Conservation (phyloP, 2,113 vertebrate species). For the Ammospiza caudacuta region DNA sequence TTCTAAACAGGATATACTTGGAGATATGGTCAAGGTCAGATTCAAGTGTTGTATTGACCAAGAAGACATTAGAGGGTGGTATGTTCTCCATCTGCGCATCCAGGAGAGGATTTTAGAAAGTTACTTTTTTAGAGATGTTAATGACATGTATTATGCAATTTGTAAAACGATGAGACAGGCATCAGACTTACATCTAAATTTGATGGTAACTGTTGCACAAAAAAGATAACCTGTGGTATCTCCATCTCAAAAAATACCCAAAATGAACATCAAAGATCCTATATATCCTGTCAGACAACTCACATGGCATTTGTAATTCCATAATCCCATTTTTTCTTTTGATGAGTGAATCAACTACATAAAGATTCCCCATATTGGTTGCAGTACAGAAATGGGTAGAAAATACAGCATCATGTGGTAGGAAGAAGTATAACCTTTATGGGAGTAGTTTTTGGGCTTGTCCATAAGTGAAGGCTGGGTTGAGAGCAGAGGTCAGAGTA, state of each 20-base stretch:
- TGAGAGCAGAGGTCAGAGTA: neutral
- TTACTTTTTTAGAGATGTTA: neutral
- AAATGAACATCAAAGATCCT: neutral
- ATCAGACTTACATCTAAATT: neutral
- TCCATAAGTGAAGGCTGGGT: neutral
- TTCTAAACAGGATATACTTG: neutral
- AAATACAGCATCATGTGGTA: neutral
- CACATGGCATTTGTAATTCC: neutral
- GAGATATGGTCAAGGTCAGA: neutral
- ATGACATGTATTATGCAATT: neutral
- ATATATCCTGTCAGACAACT: neutral
- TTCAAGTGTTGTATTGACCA: neutral
- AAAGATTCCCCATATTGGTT: neutral
- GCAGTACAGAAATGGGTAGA: neutral
- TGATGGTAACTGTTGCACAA: neutral
- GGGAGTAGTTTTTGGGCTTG: neutral
- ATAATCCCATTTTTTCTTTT: neutral
- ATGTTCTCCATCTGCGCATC: fast-evolving
- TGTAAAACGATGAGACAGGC: neutral
- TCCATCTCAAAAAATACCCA: neutral
- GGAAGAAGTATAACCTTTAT: neutral
- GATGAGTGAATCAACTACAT: neutral
- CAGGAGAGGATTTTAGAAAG: neutral
- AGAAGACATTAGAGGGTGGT: neutral
- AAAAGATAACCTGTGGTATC: neutral